Conservation (phyloP, 2,888 invertebrate species). For the Drosophila greeni region DNA sequence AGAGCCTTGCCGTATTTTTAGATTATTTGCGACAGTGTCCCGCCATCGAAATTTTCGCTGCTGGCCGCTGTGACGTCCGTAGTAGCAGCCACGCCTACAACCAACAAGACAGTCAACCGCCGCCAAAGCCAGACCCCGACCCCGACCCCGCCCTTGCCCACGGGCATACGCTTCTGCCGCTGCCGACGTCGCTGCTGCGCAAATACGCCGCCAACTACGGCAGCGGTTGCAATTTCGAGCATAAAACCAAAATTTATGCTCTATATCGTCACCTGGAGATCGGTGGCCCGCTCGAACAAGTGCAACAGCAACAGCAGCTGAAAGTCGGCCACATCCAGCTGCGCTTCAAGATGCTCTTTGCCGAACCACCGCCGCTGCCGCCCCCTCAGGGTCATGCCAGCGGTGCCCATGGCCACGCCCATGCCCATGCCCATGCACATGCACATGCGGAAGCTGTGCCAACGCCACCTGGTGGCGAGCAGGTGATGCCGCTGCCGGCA, state of each 20-base stretch:
- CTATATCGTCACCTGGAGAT: slow-evolving; percentile 71
- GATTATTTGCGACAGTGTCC: slow-evolving; percentile 69
- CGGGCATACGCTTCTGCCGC: slow-evolving; percentile 53
- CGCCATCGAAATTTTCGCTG: slow-evolving; percentile 65
- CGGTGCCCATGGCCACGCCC: slow-evolving; percentile 27
- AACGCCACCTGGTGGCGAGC: slow-evolving; percentile 39
- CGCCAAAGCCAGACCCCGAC: slow-evolving; percentile 26
- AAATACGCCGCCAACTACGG: slow-evolving; percentile 64
- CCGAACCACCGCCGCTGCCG: slow-evolving; percentile 46
- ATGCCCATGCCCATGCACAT: slow-evolving; percentile 21
- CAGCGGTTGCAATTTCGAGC: slow-evolving; percentile 69
- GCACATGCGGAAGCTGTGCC: slow-evolving; percentile 41
- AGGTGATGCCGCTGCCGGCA: slow-evolving; percentile 42
- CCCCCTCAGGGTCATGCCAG: slow-evolving; percentile 31
- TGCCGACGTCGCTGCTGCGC: slow-evolving; percentile 54
- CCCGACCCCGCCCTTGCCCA: slow-evolving; percentile 26
- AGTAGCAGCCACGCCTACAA: slow-evolving; percentile 52
- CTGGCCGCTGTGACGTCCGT: slow-evolving; percentile 35
- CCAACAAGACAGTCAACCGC: slow-evolving; percentile 22
- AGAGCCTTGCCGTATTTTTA: slow-evolving; percentile 72
- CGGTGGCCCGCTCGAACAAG: slow-evolving; percentile 72
- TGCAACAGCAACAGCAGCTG: slow-evolving; percentile 75
- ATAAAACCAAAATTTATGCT: slow-evolving; percentile 75
- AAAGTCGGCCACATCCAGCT: slow-evolving; percentile 63
- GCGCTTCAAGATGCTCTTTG: slow-evolving; percentile 72